Evolutionary conservation across 2,797 vertebrate species (phyloP), one percentile per base, ranked within the genome.

Genomic region (Cichlasoma orientale): DNA sequence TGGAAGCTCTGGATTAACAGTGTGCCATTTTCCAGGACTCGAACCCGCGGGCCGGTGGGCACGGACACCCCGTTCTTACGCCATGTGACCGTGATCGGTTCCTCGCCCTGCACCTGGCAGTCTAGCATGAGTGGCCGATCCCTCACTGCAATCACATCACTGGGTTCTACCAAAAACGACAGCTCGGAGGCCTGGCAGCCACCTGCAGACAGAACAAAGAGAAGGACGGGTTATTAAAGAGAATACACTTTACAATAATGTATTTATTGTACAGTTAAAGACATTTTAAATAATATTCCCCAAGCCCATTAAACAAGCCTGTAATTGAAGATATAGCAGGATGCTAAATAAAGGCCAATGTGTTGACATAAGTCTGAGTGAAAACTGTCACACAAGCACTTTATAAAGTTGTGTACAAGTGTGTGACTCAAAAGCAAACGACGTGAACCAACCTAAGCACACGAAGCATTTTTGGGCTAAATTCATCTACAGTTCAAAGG

Each of bases 61-160:
- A 96, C 63, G 0, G 88, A 76, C 1, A 71, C 72, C 0, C 95
- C 92, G 0, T 96, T 95, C 70, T 75, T 83, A 29, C 93, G 91
- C 96, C 96, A 95, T 0, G 92, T 95, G 0, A 95, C 85, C 12
- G 84, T 77, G 77, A 95, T 80, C 0, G 94, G 95, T 0, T 88
- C 91, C 13, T 96, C 93, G 0, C 96, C 94, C 73, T 94, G 93
- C 11, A 95, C 95, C 36, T 31, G 87, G 78, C 96, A 96, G 89
- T 95, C 86, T 80, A 96, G 86, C 91, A 94, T 86, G 21, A 95
- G 92, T 0, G 88, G 93, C 0, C 83, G 89, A 13, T 95, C 94
- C 44, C 88, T 66, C 52, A 95, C 87, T 0, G 96, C 96, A 3
- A 95, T 96, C 77, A 95, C 88, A 9, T 96, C 95, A 3, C 79